phyloP scores from a whole-genome alignment of 2,113 vertebrate species.

The Gopherus flavomarginatus region DNA sequence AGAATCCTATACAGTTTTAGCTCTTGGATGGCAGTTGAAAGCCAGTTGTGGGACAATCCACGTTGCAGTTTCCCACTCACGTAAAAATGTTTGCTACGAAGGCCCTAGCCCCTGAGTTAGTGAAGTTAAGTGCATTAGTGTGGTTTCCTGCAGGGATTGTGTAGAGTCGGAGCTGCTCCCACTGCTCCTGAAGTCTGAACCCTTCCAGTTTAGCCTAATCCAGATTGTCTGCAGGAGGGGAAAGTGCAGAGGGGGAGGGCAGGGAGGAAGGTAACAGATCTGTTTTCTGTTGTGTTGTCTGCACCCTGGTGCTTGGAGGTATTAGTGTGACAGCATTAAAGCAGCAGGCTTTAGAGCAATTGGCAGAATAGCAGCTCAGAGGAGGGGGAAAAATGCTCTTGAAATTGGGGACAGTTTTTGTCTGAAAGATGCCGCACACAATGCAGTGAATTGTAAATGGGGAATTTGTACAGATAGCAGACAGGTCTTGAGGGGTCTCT shows the following conservation, averaged over 20 bases:
- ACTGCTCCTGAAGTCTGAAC: not conserved
- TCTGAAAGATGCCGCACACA: not conserved
- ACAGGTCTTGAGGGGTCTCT: conserved; percentile 49
- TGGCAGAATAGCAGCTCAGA: not conserved
- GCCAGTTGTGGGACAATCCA: not conserved
- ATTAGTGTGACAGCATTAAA: not conserved
- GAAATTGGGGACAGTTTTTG: not conserved
- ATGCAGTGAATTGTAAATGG: conserved; percentile 9
- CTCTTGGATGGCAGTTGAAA: conserved; percentile 50
- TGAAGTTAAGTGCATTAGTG: not conserved
- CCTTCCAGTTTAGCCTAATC: not conserved
- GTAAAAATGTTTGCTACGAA: conserved; percentile 22
- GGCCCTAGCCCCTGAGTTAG: not conserved
- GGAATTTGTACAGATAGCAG: conserved; percentile 10
- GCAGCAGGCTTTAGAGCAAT: not conserved
- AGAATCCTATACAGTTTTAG: conserved; percentile 27
- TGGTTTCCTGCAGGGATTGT: not conserved
- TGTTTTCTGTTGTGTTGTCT: not conserved
- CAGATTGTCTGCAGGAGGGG: not conserved
- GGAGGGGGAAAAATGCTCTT: not conserved
- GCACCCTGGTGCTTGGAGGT: not conserved
- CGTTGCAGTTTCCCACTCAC: not conserved
- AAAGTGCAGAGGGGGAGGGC: not conserved
- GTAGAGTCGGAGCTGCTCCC: not conserved
- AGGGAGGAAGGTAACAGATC: not conserved